phyloP scores from a whole-genome alignment of 2,888 invertebrate genomes.

The Cerastis rubricosa region DNA sequence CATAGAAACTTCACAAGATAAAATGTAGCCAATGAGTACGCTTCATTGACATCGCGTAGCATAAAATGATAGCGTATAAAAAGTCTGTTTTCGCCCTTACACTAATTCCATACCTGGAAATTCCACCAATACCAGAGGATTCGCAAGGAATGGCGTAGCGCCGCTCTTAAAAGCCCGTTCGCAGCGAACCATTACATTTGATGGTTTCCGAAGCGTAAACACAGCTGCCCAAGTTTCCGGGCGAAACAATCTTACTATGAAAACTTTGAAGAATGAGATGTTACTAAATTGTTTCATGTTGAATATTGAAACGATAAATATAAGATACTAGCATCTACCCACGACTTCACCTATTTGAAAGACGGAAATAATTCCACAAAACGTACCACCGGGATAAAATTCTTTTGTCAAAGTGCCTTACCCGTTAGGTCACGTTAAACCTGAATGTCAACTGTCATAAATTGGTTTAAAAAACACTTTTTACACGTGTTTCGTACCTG shows the following conservation, averaged over 20 bases:
- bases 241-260: constrained; percentile 32
- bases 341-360: no score
- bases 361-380: neutral
- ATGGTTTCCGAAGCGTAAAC: constrained; percentile 58
- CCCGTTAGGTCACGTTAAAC: neutral
- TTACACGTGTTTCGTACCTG: neutral
- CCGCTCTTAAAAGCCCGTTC: constrained; percentile 44
- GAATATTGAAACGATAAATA: constrained; percentile 28
- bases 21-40: neutral
- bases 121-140: constrained; percentile 23
- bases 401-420: neutral
- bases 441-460: neutral
- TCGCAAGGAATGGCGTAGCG: constrained; percentile 42
- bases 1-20: neutral
- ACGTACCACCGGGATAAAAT: neutral
- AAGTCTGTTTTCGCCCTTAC: neutral
- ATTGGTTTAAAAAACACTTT: neutral
- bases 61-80: neutral
- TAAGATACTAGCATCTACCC: neutral
- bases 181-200: constrained; percentile 51
- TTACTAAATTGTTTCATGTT: constrained; percentile 24
- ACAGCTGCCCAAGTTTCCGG: constrained; percentile 55
- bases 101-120: constrained; percentile 34
- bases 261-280: constrained; percentile 39
- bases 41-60: neutral